Evolutionary conservation across 2,113 vertebrate species (phyloP).

Genomic region (western clawed frog (Xenopus tropicalis)): DNA sequence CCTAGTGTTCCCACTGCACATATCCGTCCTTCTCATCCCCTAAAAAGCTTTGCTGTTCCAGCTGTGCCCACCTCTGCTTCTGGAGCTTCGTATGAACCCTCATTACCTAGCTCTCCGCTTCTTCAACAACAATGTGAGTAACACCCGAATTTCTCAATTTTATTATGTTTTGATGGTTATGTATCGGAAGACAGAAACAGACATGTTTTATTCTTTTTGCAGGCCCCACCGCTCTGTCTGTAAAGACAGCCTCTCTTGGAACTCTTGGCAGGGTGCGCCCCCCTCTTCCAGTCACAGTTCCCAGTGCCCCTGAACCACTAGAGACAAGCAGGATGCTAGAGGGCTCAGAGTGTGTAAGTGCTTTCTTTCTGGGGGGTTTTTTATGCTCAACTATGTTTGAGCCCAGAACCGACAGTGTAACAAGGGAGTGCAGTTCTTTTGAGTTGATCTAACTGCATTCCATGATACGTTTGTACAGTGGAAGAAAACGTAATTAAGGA

Average conservation of each 20-base stretch:
- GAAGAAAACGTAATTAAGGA: too few relatives aligned
- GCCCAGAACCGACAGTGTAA: too few relatives aligned
- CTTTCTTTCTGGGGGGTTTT: neutral
- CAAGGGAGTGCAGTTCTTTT: too few relatives aligned
- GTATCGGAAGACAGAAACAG: too few relatives aligned
- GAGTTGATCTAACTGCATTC: too few relatives aligned
- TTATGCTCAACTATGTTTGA: too few relatives aligned
- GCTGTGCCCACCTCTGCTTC: slow-evolving; percentile 64
- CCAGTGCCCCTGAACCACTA: slow-evolving; percentile 86
- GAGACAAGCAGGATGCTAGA: slow-evolving; percentile 92
- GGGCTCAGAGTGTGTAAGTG: slow-evolving; percentile 90
- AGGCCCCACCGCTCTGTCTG: slow-evolving; percentile 71
- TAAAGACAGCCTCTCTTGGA: slow-evolving; percentile 94
- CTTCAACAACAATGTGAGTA: slow-evolving; percentile 85
- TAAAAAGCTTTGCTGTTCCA: slow-evolving; percentile 95
- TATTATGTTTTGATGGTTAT: neutral
- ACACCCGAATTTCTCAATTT: neutral
- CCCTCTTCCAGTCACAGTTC: slow-evolving; percentile 87
- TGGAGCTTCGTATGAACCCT: slow-evolving; percentile 72
- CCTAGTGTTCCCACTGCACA: slow-evolving; percentile 81
- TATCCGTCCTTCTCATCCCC: slow-evolving; percentile 83
- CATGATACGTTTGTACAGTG: too few relatives aligned
- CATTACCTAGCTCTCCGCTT: slow-evolving; percentile 86
- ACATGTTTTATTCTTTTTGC: neutral
- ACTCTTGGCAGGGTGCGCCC: slow-evolving; percentile 87